phyloP scores from a whole-genome alignment of 1,140 invertebrate species.

The Helicoverpa zea region DNA sequence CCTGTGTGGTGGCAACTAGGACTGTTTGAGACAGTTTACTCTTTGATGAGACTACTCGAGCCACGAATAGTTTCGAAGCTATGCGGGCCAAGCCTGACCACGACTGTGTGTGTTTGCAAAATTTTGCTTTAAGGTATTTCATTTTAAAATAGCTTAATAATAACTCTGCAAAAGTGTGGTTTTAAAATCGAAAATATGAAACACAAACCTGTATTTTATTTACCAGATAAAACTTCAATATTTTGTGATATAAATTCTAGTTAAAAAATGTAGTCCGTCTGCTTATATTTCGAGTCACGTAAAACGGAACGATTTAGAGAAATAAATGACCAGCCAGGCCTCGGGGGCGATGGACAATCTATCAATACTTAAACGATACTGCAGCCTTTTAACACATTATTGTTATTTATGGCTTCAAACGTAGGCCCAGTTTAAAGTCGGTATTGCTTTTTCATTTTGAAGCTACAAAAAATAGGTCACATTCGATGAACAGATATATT shows the following conservation, averaged over 20 bases:
- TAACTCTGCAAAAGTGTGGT: too few relatives aligned
- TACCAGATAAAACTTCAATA: neutral
- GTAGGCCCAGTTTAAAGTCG: neutral
- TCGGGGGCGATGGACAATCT: conserved; percentile 18
- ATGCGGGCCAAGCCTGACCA: conserved; percentile 20
- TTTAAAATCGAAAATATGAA: too few relatives aligned
- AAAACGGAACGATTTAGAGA: conserved; percentile 38
- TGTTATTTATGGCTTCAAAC: conserved; percentile 8
- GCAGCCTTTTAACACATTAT: conserved; percentile 36
- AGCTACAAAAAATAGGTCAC: too few relatives aligned
- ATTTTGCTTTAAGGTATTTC: neutral
- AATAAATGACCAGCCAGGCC: conserved; percentile 27
- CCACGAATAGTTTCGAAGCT: conserved; percentile 32
- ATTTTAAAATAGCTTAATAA: too few relatives aligned
- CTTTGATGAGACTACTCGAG: conserved; percentile 24
- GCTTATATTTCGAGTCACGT: conserved; percentile 35
- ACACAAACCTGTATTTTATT: neutral
- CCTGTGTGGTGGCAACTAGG: conserved; percentile 30
- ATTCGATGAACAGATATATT: too few relatives aligned
- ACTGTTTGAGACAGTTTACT: conserved; percentile 31
- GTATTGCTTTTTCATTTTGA: neutral
- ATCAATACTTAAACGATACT: conserved; percentile 43
- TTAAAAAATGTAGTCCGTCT: neutral
- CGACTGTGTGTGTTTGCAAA: neutral
- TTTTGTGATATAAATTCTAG: neutral